phyloP scores from a whole-genome alignment of 2,797 vertebrate genomes.

The Alfaro cultratus region DNA sequence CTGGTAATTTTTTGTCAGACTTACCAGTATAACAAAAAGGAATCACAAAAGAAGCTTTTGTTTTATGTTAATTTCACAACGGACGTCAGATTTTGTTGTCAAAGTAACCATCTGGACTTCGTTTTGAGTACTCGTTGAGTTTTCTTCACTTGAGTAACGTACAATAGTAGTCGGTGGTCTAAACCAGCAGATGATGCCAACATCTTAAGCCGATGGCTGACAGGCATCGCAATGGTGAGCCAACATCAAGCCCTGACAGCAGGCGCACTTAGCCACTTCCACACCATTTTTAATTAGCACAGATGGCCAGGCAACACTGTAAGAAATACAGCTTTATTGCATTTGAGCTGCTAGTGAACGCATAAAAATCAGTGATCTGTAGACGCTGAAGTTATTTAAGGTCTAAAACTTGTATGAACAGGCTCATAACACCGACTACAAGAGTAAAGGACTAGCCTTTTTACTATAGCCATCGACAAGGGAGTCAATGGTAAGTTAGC shows the following conservation, averaged over 20 bases:
- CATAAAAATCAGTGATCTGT: background rate
- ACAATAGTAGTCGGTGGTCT: background rate
- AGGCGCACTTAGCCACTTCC: background rate
- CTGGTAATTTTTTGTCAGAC: background rate
- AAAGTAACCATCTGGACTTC: background rate
- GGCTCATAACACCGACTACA: background rate
- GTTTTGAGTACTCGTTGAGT: background rate
- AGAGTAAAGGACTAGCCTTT: background rate
- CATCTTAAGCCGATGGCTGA: conserved; percentile 4
- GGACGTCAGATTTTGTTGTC: background rate
- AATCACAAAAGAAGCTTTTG: background rate
- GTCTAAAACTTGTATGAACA: background rate
- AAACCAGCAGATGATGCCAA: background rate
- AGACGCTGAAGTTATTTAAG: conserved; percentile 20
- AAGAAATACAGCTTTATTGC: background rate
- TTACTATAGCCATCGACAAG: background rate
- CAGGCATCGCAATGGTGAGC: background rate
- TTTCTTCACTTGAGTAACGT: background rate
- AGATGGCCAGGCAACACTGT: background rate
- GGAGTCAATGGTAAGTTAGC: background rate
- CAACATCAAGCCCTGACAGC: background rate
- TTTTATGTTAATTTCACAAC: background rate
- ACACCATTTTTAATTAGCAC: background rate
- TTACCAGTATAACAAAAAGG: background rate
- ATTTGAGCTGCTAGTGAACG: background rate